Conservation (phyloP, 1,140 invertebrate species). For the Drosophila triauraria region DNA sequence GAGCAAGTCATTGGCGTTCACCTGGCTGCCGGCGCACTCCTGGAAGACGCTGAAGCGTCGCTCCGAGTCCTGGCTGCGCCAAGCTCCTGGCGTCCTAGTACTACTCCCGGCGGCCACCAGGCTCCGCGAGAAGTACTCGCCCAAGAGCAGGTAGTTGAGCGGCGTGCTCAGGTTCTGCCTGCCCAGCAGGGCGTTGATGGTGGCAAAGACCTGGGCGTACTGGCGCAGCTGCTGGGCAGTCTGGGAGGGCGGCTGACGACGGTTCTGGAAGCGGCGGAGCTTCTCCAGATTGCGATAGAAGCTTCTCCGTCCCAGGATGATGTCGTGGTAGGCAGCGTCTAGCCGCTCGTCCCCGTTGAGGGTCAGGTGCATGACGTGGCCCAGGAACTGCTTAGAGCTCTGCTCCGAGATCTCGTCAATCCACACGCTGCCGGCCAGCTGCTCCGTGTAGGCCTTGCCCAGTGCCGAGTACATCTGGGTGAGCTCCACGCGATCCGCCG, state of each 20-base stretch:
- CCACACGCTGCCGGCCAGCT: slow-evolving; percentile 62
- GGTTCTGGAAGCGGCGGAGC: slow-evolving; percentile 53
- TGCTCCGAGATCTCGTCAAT: slow-evolving; percentile 78
- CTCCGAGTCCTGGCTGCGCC: slow-evolving; percentile 79
- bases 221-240: slow-evolving; percentile 36
- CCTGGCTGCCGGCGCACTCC: slow-evolving; percentile 37
- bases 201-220: slow-evolving; percentile 58
- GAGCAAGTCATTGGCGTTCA: slow-evolving; percentile 66
- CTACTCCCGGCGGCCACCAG: slow-evolving; percentile 73
- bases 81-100: slow-evolving; percentile 66
- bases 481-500: slow-evolving; percentile 56
- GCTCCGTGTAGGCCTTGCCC: slow-evolving; percentile 57
- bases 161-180: slow-evolving; percentile 63
- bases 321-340: slow-evolving; percentile 49
- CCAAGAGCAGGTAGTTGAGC: slow-evolving; percentile 64
- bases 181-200: slow-evolving; percentile 55
- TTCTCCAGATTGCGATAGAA: slow-evolving; percentile 81
- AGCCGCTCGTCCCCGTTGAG: slow-evolving; percentile 70
- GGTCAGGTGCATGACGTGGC: slow-evolving; percentile 66
- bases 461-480: slow-evolving; percentile 70
- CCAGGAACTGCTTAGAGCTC: slow-evolving; percentile 64
- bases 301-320: slow-evolving; percentile 59
- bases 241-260: slow-evolving; percentile 2
- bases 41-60: slow-evolving; percentile 52
- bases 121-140: slow-evolving; percentile 62